Evolutionary conservation across 2,797 vertebrate species (phyloP).

Genomic region (Todus mexicanus): DNA sequence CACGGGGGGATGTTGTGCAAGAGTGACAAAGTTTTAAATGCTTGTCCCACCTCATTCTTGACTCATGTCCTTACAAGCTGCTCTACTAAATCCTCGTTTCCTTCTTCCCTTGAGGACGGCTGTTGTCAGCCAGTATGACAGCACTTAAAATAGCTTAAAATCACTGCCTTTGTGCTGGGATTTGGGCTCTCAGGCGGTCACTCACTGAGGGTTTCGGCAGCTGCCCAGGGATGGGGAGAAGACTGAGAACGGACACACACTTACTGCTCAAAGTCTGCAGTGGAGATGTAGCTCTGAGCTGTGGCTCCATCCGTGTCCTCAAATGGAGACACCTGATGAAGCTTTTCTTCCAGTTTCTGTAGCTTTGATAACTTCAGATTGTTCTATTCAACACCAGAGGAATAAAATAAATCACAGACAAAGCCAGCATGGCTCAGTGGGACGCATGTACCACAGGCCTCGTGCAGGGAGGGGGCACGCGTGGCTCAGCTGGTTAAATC

Average conservation of each 20-base stretch:
- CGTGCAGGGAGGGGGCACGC: not conserved
- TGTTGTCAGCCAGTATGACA: not conserved
- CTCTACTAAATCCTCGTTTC: not conserved
- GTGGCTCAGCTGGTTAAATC: not conserved
- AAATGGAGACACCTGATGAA: not conserved
- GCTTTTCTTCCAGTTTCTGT: not conserved
- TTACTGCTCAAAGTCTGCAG: conserved; percentile 56
- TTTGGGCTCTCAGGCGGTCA: not conserved
- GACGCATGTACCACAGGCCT: not conserved
- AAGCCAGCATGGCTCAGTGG: not conserved
- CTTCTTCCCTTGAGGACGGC: not conserved
- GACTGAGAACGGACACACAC: not conserved
- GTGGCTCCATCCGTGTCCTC: not conserved
- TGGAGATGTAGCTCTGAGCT: not conserved
- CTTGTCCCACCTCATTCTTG: not conserved
- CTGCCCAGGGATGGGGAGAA: not conserved
- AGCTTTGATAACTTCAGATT: not conserved
- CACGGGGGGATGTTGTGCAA: not conserved
- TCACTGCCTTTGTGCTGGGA: not conserved
- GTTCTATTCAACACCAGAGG: not conserved
- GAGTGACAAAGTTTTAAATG: not conserved
- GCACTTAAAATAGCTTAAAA: not conserved
- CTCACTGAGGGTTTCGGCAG: not conserved
- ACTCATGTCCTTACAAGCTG: not conserved
- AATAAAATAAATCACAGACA: not conserved